Base-by-base conservation (phyloP, 2,888 invertebrate species). In the Cotesia congregata region DNA sequence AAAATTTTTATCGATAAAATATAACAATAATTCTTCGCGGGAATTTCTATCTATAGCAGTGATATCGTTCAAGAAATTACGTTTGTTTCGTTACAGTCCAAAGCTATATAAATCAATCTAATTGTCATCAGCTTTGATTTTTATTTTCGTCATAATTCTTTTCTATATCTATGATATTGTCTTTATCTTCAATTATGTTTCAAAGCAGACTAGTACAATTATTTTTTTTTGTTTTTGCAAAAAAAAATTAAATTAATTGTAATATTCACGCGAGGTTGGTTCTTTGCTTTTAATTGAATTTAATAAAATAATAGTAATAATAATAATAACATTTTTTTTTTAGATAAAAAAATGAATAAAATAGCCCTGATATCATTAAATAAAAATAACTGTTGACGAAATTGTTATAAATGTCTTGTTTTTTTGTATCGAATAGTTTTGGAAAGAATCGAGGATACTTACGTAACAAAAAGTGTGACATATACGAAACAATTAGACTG, bases 401-500 rank as follows among this genome's bases (percentile, higher is more conserved):
- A 50, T 50, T 50, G 50, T 50, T 50, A 50, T 12, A 4, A 12
- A 50, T 40, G 40, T 40, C 39, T 6, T 1, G 3, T 50, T 50
- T 50, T 50, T 50, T 50, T 50, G 6, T 50, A 12, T 50, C 9
- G 50, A 50, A 50, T 50, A 50, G 50, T 50, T 50, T 50, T 50
- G 7, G 7, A 50, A 50, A 59, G 20, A 50, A 69, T 20, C 20
- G 20, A 41, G 38, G 38, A 70, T 70, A 50, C 38, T 70, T 70
- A 60, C 30, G n/a, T n/a, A 65, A 60, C 17, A 76, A 50, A 72
- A 61, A 78, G 59, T 64, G 40, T 72, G 62, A 74, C 74, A 74
- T 71, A 79, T 65, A 65, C 72, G 79, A 76, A 80, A 78, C 76
- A 79, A 80, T 79, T 79, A 20, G 71, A 59, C 69, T 64, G 74